Evolutionary conservation across 2,797 vertebrate genomes (phyloP).

Genomic region (Pyrrhura leucotis): DNA sequence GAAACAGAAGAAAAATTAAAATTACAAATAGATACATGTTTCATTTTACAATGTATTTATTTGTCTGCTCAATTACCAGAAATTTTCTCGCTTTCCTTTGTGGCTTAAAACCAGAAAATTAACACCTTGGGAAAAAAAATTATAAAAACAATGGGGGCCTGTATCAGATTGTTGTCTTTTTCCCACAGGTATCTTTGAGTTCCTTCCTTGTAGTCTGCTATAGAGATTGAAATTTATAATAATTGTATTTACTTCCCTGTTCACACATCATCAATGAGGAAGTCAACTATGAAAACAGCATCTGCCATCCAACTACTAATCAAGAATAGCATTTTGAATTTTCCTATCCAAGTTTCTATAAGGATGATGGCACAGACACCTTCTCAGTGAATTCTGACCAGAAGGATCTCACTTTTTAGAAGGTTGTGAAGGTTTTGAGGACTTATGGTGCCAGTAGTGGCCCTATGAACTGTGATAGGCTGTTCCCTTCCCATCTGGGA

Average conservation of each 20-base stretch:
- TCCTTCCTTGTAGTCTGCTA: background rate
- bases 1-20: background rate
- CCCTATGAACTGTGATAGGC: background rate
- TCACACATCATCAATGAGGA: background rate
- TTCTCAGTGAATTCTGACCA: background rate
- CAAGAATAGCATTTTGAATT: background rate
- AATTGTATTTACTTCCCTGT: background rate
- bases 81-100: background rate
- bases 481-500: background rate
- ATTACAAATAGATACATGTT: background rate
- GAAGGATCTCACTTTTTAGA: background rate
- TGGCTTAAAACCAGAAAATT: background rate
- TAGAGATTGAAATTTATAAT: background rate
- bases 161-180: background rate
- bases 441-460: background rate
- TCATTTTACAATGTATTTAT: background rate
- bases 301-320: background rate
- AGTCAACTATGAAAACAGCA: background rate
- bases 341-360: background rate
- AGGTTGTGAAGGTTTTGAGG: background rate
- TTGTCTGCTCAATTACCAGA: accelerated
- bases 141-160: background rate
- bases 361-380: background rate
- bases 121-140: background rate
- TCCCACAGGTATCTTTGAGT: background rate